phyloP scores from a whole-genome alignment of 2,797 vertebrate species.

The Champsocephalus esox region DNA sequence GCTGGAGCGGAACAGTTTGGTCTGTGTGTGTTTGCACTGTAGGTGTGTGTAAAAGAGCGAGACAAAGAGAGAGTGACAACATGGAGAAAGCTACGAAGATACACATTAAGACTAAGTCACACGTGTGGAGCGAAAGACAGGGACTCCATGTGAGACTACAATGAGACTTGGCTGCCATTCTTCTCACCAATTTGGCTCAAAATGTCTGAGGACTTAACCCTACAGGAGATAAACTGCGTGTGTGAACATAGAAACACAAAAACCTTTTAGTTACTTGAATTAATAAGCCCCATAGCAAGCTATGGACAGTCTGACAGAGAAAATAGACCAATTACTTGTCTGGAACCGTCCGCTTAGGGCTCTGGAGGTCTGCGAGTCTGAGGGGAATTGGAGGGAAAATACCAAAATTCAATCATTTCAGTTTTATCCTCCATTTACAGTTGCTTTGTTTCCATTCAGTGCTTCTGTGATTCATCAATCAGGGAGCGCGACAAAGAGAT shows the following conservation, averaged over 20 bases:
- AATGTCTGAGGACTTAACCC: conserved; percentile 69
- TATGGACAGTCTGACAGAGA: conserved; percentile 55
- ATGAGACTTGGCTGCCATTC: conserved; percentile 40
- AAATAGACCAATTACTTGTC: conserved; percentile 74
- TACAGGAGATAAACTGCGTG: conserved; percentile 78
- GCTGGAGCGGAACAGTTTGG: conserved; percentile 16
- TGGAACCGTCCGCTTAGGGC: conserved; percentile 51
- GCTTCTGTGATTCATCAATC: conserved; percentile 59
- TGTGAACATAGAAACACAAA: neutral
- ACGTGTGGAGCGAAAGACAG: conserved; percentile 3
- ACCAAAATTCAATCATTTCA: conserved; percentile 67
- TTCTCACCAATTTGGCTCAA: conserved; percentile 77
- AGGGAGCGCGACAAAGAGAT: conserved; percentile 46
- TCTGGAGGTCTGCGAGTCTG: conserved; percentile 48
- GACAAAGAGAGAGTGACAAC: conserved; percentile 13
- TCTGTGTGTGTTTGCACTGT: conserved; percentile 16
- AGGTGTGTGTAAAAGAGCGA: conserved; percentile 18
- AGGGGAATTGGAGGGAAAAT: conserved; percentile 56
- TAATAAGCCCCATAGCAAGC: conserved; percentile 66
- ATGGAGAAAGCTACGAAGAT: conserved; percentile 15
- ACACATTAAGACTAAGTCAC: conserved; percentile 21
- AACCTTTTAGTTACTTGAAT: conserved; percentile 76
- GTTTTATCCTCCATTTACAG: conserved; percentile 59
- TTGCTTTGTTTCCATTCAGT: conserved; percentile 60
- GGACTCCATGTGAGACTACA: conserved; percentile 15